Conservation (phyloP, 2,113 vertebrate species). For the Macquaria australasica region DNA sequence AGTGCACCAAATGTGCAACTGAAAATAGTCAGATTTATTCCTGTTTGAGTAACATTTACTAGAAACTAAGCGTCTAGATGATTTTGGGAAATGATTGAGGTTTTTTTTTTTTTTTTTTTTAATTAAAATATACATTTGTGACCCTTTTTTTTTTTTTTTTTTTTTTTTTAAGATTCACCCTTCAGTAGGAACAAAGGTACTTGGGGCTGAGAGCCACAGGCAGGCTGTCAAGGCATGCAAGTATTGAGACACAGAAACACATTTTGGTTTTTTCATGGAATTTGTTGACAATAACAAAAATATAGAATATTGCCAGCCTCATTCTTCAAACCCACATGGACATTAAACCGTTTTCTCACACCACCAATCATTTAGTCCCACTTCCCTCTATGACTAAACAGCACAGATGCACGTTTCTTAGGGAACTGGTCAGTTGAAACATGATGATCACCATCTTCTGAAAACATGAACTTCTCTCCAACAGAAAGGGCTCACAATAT, state of each 20-base stretch:
- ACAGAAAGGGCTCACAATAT: background rate
- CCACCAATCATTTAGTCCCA: background rate
- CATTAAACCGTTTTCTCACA: background rate
- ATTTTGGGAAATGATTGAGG: background rate
- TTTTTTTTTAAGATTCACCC: background rate
- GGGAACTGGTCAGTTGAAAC: constrained; percentile 2
- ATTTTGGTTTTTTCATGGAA: background rate
- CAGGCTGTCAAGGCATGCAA: background rate
- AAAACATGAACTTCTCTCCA: constrained; percentile 14
- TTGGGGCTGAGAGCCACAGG: background rate
- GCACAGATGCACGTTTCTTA: constrained; percentile 6
- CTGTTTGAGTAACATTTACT: background rate
- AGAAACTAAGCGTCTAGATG: background rate
- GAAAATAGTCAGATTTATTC: background rate
- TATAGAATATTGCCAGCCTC: background rate
- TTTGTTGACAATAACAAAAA: background rate
- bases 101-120: background rate
- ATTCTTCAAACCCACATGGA: background rate
- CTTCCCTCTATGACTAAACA: constrained; percentile 9
- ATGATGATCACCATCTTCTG: constrained; percentile 19
- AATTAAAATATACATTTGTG: background rate
- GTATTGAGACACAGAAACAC: background rate
- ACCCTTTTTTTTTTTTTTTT: background rate
- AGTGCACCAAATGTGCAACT: background rate
- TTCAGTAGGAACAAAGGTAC: background rate